Evolutionary conservation across 2,113 vertebrate species (phyloP), one percentile per base, ranked within the genome.

Genomic region (Oreocharis arfaki): DNA sequence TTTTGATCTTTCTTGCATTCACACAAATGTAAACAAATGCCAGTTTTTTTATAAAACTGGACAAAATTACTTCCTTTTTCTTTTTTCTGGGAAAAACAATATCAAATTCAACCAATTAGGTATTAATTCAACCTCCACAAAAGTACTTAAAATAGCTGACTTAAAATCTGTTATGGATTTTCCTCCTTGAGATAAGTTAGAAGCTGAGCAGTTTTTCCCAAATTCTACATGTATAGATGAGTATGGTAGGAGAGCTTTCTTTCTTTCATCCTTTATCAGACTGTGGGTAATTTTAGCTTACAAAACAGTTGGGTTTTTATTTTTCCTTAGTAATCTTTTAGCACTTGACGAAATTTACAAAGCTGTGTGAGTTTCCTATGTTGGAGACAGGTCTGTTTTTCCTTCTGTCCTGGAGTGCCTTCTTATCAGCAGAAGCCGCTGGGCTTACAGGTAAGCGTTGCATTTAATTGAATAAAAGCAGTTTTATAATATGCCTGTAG

Each of bases 301-400:
- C 9, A 86, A 82, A 89, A 60, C 18, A 24, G 5, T 33, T 90
- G 56, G 6, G 10, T 30, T 49, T 94, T 96, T 96, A 91, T 57
- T 96, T 96, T 97, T 97, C 98, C 98, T 99, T 98, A 98, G 98
- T 97, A 20, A 27, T 10, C 71, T 88, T 94, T 78, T 57, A 75
- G 96, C 96, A 99, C 98, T 95, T 99, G 98, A 99, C 98, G 95
- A 99, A 99, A 96, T 99, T 98, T 88, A 98, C 98, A 41, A 98
- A 98, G 59, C 97, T 99, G 35, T 93, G 91, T n/a, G 98, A 99
- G 63, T 98, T 98, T 74, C 98, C 98, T 2, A 97, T 99, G 97
- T 94, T 99, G 98, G 98, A 99, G 91, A 98, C 98, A 1, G 98
- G 98, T 27, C 96, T 99, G 55, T 98, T 99, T 97, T 98, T 99